Base-by-base conservation (phyloP, 1,140 invertebrate species). In the Drosophila pseudoananassae region DNA sequence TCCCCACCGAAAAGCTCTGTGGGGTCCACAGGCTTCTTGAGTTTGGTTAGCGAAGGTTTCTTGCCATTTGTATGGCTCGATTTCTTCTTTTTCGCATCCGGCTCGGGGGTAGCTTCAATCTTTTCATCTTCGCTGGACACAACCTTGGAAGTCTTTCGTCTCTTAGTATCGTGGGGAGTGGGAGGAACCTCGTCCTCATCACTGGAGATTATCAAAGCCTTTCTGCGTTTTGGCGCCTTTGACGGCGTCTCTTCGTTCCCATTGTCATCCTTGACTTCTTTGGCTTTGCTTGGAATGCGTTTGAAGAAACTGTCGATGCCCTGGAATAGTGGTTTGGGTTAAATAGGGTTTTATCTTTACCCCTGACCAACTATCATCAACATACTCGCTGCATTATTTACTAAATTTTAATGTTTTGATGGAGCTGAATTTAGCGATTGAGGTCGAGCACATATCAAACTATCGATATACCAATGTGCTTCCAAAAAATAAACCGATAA, bases 1-100 rank as follows among this genome's bases (percentile, higher is more conserved):
- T 91, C 87, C 0, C 90, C 90, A 12, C 90, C 90, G 60, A 91
- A 91, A 1, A 91, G 43, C 2, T 76, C 54, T 4, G 53, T 56
- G 5, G 90, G 90, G 76, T 91, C 70, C 9, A 91, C 83, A 20
- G 51, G 59, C 31, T 71, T 64, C 40, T 88, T 90, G 0, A 91
- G 52, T 60, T 90, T 91, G 2, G 79, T 69, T 2, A 91, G 53
- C 12, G 74, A 40, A 2, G 76, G 75, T 31, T 91, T 91, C n/a
- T 85, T 87, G 5, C 47, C 57, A 52, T 75, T 70, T 17, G 43
- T 1, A 15, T 70, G n/a, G 47, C 51, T 20, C 1, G 17, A 9
- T 9, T 38, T 60, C 40, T 14, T 20, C 25, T 52, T 65, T 9
- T 65, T 66, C 1, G 8, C 14, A 0, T 31, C 31, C 20, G 63